Base-by-base conservation (phyloP, 2,888 invertebrate species). In the Parascotia fuliginaria region DNA sequence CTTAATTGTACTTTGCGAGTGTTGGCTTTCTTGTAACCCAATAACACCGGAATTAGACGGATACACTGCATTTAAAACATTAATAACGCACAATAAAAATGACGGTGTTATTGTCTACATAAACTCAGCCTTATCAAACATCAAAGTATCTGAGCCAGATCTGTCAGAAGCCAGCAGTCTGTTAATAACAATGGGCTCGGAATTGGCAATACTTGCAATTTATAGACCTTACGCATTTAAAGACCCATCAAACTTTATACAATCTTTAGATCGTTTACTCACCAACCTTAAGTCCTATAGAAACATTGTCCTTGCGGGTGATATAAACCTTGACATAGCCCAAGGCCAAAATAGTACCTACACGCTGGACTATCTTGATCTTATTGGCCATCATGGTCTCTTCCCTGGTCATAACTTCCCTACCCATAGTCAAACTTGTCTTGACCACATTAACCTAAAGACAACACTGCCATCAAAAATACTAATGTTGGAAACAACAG, bases 351-450 rank as follows among this genome's bases (percentile, higher is more conserved):
- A n/a, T 11, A 11, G 3, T 1, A 28, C 28, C 2, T 11, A 11
- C 11, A 4, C 28, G 2, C 5, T 28, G 2, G 44, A 44, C 7
- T 44, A 44, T 14, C 16, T 38, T 2, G 44, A 44, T 14, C 9
- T 33, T 0, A 32, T 45, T 9, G 39, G 31, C 6, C 31, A 44
- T 3, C 44, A 44, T 16, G 44, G 44, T 0, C 14, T 44, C 1
- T 31, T 22, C 13, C 31, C 19, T 1, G 44, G 44, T 5, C 38
- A 45, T 33, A 45, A 14, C 1, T 33, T 33, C 7, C 39, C 33
- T 2, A 45, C 38, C 2, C 45, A 45, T 31, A 27, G 31, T 15
- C 3, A 2, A 1, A 45, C 45, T 3, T 45, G 45, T 15, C 45
- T 45, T 1, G 45, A 38, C 14, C 45, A 45, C 9, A 2, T n/a